Evolutionary conservation across 37 sponge, comb jelly and placozoan genomes (phyloP), one percentile per base, ranked within the genome.

Genomic region (Crambe crambe): DNA sequence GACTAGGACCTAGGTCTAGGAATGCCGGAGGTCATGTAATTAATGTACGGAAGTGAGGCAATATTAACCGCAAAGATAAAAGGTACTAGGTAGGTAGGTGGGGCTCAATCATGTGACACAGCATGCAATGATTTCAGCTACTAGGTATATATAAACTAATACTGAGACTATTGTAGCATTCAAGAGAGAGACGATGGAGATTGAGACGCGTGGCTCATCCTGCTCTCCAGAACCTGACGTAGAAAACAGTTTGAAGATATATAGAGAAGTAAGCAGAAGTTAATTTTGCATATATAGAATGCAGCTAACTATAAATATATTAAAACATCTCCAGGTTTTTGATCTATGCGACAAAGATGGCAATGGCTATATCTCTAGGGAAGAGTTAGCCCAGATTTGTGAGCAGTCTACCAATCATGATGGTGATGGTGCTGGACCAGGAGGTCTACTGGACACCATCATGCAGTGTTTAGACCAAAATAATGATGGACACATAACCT

Each of bases 401-500:
- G 61, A 30, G n/a, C 58, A 37, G 59, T 26, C 36, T 25, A n/a
- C n/a, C n/a, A n/a, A n/a, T n/a, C n/a, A n/a, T n/a, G n/a, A n/a
- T n/a, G 61, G 35, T 44, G 22, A 22, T 29, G 73, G 57, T 35
- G 58, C 27, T 9, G 26, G 39, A 17, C 32, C 32, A 3, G 22
- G 65, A 1, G 37, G 37, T 23, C 17, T 66, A 35, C 66, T 86
- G 21, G 86, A 86, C 57, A 22, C 32, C 21, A 42, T 86, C 36
- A 79, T 79, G 74, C 32, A 0, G 30, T 71, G 73, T 10, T 43
- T 86, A 18, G 86, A 79, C 20, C 22, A 42, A 34, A 75, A 80
- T 36, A 31, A 73, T 23, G 87, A 86, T 68, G 87, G 81, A 3
- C 59, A 68, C 6, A 66, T 86, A 22, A 80, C 87, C 51, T 86